Evolutionary conservation across 1,140 invertebrate genomes (phyloP).

Genomic region (Idris sp.): DNA sequence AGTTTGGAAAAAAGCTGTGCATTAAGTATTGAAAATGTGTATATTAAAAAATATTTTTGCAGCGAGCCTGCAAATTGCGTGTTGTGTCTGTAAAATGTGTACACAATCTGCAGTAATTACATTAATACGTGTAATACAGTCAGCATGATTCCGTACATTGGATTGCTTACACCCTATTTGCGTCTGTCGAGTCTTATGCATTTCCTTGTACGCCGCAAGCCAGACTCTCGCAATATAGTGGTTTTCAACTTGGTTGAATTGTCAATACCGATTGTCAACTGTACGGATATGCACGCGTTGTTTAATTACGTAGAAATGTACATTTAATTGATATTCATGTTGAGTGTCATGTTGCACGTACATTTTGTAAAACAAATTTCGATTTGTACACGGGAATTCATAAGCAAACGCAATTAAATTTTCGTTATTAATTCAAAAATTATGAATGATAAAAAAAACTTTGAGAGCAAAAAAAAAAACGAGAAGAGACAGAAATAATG

Average conservation of each 20-base stretch:
- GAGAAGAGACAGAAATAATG: neutral
- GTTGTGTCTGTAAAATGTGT: conserved; percentile 6
- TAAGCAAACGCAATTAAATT: conserved; percentile 13
- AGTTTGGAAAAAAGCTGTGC: no score
- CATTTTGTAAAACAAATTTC: conserved; percentile 20
- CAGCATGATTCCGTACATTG: conserved; percentile 40
- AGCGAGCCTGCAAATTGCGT: conserved; percentile 10
- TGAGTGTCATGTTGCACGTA: conserved; percentile 7
- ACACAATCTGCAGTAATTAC: conserved; percentile 25
- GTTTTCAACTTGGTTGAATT: conserved; percentile 42
- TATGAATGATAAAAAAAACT: neutral
- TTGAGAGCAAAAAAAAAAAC: neutral
- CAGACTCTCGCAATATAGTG: conserved; percentile 22
- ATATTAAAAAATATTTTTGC: no score
- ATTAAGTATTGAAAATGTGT: no score
- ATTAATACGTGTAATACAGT: conserved; percentile 37
- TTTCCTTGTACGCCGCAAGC: conserved; percentile 28
- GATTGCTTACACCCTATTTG: conserved; percentile 52
- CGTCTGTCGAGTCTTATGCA: conserved; percentile 32
- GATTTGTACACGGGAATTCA: conserved; percentile 7
- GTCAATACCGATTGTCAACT: conserved; percentile 32
- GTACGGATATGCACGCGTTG: conserved; percentile 8
- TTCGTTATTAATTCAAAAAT: conserved; percentile 11
- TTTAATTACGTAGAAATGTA: conserved; percentile 31
- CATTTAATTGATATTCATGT: conserved; percentile 23